Evolutionary conservation across 1,140 invertebrate genomes (phyloP).

Genomic region (Aphis craccivora): DNA sequence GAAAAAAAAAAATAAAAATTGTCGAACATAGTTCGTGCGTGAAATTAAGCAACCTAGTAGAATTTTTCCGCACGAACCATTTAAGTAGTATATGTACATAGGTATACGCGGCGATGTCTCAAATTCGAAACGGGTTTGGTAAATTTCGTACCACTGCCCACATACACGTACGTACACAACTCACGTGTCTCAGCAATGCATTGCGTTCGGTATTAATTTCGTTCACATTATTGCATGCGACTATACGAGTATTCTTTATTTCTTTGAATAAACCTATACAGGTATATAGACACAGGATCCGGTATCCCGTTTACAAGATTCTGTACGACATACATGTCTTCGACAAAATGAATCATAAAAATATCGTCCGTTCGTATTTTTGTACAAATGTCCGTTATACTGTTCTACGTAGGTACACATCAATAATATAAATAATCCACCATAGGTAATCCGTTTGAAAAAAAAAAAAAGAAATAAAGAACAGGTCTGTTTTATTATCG

Average conservation of each 20-base stretch:
- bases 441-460: background rate
- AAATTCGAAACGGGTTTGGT: slow-evolving; percentile 1
- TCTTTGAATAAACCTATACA: background rate
- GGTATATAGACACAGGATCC: background rate
- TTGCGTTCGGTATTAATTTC: background rate
- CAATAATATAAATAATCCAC: background rate
- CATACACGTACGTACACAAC: background rate
- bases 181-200: background rate
- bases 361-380: background rate
- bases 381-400: background rate
- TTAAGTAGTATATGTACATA: background rate
- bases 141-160: background rate
- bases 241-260: background rate
- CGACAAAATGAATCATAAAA: background rate
- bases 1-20: background rate
- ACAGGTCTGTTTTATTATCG: background rate
- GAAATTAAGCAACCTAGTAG: background rate
- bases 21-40: background rate
- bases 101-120: background rate
- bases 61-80: background rate
- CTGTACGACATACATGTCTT: background rate
- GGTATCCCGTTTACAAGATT: background rate
- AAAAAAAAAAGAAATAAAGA: background rate
- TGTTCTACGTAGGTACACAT: background rate
- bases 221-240: background rate